Evolutionary conservation across 2,888 invertebrate species (phyloP), one percentile per base, ranked within the genome.

Genomic region (Drosophila kambysellisi): DNA sequence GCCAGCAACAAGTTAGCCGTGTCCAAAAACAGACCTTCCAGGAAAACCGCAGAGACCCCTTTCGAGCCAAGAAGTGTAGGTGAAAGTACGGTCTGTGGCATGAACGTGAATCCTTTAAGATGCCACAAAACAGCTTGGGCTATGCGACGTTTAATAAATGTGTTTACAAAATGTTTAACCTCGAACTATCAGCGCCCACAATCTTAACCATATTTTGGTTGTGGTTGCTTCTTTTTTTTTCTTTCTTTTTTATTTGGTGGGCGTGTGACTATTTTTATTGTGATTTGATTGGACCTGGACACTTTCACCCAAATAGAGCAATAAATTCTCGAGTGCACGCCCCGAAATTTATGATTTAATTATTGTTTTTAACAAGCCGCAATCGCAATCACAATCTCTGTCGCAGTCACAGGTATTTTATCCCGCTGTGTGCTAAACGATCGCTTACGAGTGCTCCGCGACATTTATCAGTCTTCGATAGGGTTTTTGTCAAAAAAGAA

Each of bases 231-330:
- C 4, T 20, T 37, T 57, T 30, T 37, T 33, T 29, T 12, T 63
- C n/a, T n/a, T 3, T 20, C 33, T 57, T 30, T 37, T 33, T 29
- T 15, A 61, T 57, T 54, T 54, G 54, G 74, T 68, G 79, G 83
- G 85, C 83, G 85, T 85, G 88, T 74, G 82, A 77, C 65, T 83
- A 78, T 83, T 88, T 88, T 85, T 85, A 85, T 88, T 81, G 67
- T 80, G 82, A 77, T 83, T 83, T 66, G 85, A 84, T 79, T 75
- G 64, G 64, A 68, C 9, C 51, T 48, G 33, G 17, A 52, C 74
- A 81, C 82, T 79, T 79, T 81, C 70, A 46, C 61, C 82, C 88
- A 85, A 86, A 85, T 85, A 88, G 75, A 85, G 85, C 80, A 83
- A 85, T 85, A 85, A 85, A 85, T 85, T 88, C 20, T 30, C 0